Evolutionary conservation across 2,797 vertebrate species (phyloP).

Genomic region (Lophotriccus pileatus): DNA sequence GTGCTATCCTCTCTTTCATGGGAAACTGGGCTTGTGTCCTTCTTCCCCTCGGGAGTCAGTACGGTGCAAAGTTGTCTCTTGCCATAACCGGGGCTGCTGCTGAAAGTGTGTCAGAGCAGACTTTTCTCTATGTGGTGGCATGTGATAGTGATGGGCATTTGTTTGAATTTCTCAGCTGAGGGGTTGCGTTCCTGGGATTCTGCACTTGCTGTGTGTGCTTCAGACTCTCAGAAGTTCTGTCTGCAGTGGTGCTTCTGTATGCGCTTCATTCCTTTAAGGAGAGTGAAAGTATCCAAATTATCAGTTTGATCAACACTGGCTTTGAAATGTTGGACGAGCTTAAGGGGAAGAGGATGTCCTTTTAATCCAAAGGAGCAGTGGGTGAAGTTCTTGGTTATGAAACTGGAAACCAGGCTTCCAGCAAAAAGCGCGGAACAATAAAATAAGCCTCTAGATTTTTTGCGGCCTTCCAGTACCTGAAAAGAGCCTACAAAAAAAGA

Average conservation of each 20-base stretch:
- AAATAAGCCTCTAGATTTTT: not conserved
- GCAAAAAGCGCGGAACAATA: not conserved
- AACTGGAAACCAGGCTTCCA: not conserved
- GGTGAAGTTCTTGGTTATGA: not conserved
- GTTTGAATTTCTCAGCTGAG: not conserved
- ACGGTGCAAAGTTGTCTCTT: not conserved
- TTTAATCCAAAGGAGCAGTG: not conserved
- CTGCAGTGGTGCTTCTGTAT: not conserved
- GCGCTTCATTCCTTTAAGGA: not conserved
- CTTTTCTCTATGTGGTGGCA: not conserved
- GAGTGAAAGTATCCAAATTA: not conserved
- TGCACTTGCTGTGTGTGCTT: fast-evolving
- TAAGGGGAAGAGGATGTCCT: not conserved
- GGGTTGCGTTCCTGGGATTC: not conserved
- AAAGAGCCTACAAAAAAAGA: not conserved
- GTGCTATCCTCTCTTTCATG: not conserved
- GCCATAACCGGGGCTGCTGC: not conserved
- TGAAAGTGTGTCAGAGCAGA: not conserved
- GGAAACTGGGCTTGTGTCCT: not conserved
- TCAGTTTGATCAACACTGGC: not conserved
- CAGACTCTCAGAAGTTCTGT: not conserved
- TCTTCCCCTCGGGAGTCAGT: not conserved
- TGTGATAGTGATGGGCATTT: not conserved
- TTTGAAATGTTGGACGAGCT: not conserved
- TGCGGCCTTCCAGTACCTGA: fast-evolving